Percentiles rank a stretch among this genome's conserved stretches.
Conservation (phyloP, 2,797 vertebrate genomes). For the Syncerus caffer region DNA sequence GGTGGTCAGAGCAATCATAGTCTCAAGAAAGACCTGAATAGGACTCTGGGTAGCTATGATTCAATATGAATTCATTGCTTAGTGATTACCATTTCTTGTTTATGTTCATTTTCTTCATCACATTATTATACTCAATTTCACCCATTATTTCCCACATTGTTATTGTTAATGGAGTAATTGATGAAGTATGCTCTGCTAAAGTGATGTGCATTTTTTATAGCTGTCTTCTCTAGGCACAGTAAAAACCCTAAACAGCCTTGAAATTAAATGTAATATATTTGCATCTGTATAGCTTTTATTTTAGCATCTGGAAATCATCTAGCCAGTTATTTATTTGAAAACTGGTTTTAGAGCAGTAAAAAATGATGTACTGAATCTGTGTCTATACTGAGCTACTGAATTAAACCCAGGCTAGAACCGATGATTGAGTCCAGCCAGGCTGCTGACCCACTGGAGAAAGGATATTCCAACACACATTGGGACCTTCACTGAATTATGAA, state of each 20-base stretch:
- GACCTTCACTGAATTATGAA: conserved; percentile 25
- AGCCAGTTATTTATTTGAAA: conserved; percentile 73
- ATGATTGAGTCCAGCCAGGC: conserved; percentile 53
- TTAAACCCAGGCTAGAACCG: conserved; percentile 34
- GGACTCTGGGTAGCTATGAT: not conserved
- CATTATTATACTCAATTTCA: conserved; percentile 80
- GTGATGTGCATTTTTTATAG: conserved; percentile 70
- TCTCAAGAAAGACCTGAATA: not conserved
- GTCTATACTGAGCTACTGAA: conserved; percentile 60
- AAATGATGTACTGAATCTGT: conserved; percentile 24
- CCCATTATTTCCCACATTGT: conserved; percentile 79
- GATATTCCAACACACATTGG: conserved; percentile 10
- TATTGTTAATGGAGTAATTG: conserved; percentile 78
- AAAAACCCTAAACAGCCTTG: conserved; percentile 75
- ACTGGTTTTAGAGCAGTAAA: conserved; percentile 62
- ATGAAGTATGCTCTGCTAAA: conserved; percentile 74
- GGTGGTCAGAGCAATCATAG: not conserved
- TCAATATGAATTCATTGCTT: conserved; percentile 63
- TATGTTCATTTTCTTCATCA: conserved; percentile 66
- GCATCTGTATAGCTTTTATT: conserved; percentile 72
- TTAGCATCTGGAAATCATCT: conserved; percentile 71
- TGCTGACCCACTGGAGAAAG: conserved; percentile 10
- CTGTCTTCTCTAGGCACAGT: conserved; percentile 69
- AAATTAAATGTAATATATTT: conserved; percentile 78
- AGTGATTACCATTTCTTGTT: conserved; percentile 69